A percentile compares a stretch with the other conserved stretches of the same genome.
Conservation (phyloP, 2,888 invertebrate genomes). For the Teleogryllus oceanicus region DNA sequence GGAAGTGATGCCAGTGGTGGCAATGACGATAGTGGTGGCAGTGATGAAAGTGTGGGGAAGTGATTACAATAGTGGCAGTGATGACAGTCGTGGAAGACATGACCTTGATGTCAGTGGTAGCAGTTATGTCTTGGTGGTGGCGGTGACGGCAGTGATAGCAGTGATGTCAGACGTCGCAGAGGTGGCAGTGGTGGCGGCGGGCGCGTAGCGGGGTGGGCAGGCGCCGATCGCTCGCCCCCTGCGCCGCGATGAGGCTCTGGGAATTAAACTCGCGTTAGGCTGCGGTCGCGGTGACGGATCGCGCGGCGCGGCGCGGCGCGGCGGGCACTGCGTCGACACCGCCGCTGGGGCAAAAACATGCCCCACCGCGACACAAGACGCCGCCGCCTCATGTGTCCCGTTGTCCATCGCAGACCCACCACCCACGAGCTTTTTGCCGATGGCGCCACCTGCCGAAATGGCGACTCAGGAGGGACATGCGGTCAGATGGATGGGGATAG, state of each 20-base stretch:
- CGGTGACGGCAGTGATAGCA: not conserved
- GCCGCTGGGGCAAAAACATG: too few relatives aligned
- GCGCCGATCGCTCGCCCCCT: not conserved
- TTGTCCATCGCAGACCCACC: too few relatives aligned
- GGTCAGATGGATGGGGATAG: too few relatives aligned
- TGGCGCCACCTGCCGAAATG: too few relatives aligned
- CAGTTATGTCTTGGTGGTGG: too few relatives aligned
- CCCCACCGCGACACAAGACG: too few relatives aligned
- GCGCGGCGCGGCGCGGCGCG: not conserved
- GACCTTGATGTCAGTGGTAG: too few relatives aligned
- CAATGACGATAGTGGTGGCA: not conserved
- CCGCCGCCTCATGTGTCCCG: too few relatives aligned
- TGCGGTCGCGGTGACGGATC: not conserved
- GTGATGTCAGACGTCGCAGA: not conserved
- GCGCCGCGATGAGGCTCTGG: not conserved
- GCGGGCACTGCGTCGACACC: too few relatives aligned
- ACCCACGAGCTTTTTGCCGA: too few relatives aligned
- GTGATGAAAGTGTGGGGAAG: not conserved
- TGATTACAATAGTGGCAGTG: not conserved
- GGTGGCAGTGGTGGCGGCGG: not conserved
- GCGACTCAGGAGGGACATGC: too few relatives aligned
- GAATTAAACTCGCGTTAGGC: not conserved
- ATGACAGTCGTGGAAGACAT: not conserved
- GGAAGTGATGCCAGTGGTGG: too few relatives aligned
- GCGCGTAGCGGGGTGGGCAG: not conserved